These are phyloP conservation scores for Drosophila prosaltans DNA, from an alignment of 1,140 invertebrate genomes.

Conservation along the genomic window DNA sequence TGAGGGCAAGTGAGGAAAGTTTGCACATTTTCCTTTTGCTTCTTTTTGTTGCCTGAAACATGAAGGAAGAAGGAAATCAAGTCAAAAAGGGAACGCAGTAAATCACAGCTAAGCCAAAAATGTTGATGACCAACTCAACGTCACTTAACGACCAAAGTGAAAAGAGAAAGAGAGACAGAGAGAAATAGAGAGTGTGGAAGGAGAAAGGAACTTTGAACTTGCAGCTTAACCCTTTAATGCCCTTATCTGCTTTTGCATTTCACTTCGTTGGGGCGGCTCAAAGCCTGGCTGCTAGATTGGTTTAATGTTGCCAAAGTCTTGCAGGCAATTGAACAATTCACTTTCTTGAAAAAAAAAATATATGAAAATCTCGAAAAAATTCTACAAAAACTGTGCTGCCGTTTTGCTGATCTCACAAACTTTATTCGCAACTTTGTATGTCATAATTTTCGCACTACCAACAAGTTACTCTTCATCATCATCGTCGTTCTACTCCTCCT, in stretches of 20 bases:
- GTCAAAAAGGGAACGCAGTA: conserved; percentile 47
- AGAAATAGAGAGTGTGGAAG: background rate
- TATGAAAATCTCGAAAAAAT: background rate
- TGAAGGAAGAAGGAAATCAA: conserved; percentile 36
- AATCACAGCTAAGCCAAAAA: conserved; percentile 74
- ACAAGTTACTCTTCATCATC: conserved; percentile 56
- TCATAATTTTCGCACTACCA: conserved; percentile 35
- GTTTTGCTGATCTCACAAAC: conserved; percentile 4
- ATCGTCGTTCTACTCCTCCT: conserved; percentile 20
- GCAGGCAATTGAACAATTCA: conserved; percentile 20
- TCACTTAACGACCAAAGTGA: conserved; percentile 36
- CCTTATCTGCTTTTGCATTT: conserved; percentile 74
- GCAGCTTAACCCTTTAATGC: conserved; percentile 76
- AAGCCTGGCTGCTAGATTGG: background rate
- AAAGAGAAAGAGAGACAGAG: background rate
- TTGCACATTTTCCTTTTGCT: conserved; percentile 39
- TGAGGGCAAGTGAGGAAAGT: conserved; percentile 36
- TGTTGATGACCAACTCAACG: conserved; percentile 69
- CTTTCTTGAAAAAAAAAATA: background rate
- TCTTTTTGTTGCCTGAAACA: background rate
- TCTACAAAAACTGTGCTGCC: conserved; percentile 11
- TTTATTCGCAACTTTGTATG: conserved; percentile 38
- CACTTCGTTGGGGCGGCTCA: conserved; percentile 46
- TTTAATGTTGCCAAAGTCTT: conserved; percentile 9
- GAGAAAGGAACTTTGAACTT: conserved; percentile 68